A percentile compares a stretch with the other conserved stretches of the same genome.
phyloP scores from a whole-genome alignment of 2,797 vertebrate genomes.

The Halcyon chelicuti region DNA sequence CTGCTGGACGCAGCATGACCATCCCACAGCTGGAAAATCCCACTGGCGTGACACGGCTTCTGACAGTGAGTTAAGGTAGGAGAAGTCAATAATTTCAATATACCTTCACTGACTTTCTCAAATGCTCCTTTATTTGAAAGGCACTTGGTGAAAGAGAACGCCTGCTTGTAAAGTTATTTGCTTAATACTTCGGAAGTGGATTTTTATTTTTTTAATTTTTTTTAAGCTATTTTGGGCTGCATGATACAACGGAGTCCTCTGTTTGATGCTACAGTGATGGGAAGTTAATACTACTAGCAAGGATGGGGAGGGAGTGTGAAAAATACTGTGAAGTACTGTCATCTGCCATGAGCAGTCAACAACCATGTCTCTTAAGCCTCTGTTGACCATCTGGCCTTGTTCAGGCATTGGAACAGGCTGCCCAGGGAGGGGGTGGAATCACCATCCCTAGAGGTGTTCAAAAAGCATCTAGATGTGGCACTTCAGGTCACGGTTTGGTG shows the following conservation, averaged over 20 bases:
- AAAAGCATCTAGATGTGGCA: too few relatives aligned
- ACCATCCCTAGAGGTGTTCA: too few relatives aligned
- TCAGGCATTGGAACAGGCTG: too few relatives aligned
- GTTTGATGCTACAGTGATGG: neutral
- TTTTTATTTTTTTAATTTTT: neutral
- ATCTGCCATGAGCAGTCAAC: neutral
- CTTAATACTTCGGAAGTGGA: neutral
- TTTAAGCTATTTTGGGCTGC: neutral
- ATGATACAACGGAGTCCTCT: neutral
- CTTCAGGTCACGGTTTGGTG: too few relatives aligned
- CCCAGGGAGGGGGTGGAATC: too few relatives aligned
- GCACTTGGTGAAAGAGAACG: neutral
- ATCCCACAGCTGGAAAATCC: neutral
- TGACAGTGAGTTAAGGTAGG: conserved; percentile 71
- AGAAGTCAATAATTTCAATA: neutral
- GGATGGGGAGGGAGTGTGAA: neutral
- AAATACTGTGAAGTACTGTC: neutral
- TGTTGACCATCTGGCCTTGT: neutral
- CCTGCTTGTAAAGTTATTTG: neutral
- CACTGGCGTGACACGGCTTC: neutral
- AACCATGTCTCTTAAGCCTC: neutral
- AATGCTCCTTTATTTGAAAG: neutral
- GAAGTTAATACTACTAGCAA: neutral
- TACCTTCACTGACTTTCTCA: neutral
- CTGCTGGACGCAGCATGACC: neutral